A percentile compares a stretch with the other conserved stretches of the same genome.
phyloP scores from a whole-genome alignment of 2,113 vertebrate species.

The Zapornia atra region DNA sequence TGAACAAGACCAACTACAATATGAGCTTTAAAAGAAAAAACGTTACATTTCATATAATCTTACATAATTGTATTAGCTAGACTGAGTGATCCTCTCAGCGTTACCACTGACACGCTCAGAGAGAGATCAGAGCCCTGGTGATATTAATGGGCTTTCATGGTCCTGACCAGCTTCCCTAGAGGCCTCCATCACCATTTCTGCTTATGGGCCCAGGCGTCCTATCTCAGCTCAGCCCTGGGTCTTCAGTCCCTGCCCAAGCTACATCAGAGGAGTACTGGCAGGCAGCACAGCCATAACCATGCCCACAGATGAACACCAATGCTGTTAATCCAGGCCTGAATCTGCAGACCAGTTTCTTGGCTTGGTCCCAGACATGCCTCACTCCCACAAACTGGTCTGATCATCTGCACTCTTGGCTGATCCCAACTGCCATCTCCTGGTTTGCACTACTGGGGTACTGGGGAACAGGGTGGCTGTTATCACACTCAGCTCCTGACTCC shows the following conservation, averaged over 20 bases:
- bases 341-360: neutral
- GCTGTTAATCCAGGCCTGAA: neutral
- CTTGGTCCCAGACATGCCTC: neutral
- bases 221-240: neutral
- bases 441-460: neutral
- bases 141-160: neutral
- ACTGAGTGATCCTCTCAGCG: neutral
- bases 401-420: neutral
- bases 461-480: rapidly evolving
- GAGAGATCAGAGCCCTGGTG: neutral
- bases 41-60: neutral
- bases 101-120: neutral
- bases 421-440: neutral
- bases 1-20: neutral
- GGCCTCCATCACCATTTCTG: neutral
- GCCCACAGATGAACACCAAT: neutral
- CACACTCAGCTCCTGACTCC: neutral
- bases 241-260: neutral
- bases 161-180: neutral
- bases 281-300: neutral
- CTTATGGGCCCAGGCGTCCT: too few species aligned
- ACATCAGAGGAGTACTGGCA: neutral
- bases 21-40: neutral
- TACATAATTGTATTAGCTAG: neutral
- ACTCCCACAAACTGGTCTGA: neutral